Evolutionary conservation across 2,797 vertebrate genomes (phyloP).

Genomic region (Bufotes viridis): DNA sequence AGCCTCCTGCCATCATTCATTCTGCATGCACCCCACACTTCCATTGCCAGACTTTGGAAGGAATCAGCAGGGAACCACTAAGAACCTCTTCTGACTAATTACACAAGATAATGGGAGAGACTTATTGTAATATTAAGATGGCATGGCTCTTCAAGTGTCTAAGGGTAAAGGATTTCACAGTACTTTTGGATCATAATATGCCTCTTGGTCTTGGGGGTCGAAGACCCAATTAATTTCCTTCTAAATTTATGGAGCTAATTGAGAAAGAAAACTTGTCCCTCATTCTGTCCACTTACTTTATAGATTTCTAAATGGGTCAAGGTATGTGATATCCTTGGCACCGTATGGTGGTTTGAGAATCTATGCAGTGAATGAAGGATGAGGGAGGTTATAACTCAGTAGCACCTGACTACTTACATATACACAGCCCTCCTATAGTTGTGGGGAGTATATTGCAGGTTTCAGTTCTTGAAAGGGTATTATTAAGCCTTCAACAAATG

Average conservation of each 20-base stretch:
- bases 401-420: neutral
- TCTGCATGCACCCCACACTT: neutral
- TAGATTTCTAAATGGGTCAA: too few species aligned
- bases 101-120: neutral
- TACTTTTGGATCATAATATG: neutral
- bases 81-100: conserved; percentile 17
- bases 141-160: neutral
- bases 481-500: neutral
- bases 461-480: neutral
- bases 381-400: neutral
- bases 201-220: neutral
- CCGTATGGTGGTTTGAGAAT: neutral
- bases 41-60: neutral
- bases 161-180: neutral
- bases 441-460: neutral
- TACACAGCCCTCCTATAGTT: neutral
- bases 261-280: too few species aligned
- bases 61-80: conserved; percentile 10
- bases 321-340: neutral
- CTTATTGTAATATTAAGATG: neutral
- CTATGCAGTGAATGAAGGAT: neutral
- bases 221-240: neutral
- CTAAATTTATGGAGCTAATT: neutral
- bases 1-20: neutral
- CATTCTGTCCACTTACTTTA: neutral